A percentile compares a stretch with the other conserved stretches of the same genome.
Evolutionary conservation across 2,113 vertebrate genomes (phyloP).

Genomic region (Sylvietta virens): DNA sequence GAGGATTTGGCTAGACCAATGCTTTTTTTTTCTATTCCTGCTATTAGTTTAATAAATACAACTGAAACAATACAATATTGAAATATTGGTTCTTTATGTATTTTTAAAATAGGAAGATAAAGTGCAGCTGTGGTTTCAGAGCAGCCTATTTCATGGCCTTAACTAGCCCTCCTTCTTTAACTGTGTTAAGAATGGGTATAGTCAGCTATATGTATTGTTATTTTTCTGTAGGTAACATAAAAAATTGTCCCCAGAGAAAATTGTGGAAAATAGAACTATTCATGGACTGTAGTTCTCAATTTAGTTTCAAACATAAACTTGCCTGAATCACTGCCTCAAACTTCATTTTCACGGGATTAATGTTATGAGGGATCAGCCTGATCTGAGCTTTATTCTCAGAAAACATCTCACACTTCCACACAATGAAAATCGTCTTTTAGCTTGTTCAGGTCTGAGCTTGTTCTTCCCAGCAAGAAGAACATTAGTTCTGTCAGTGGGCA

Average conservation of each 20-base stretch:
- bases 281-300: rapidly evolving
- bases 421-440: not conserved
- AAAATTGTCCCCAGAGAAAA: not conserved
- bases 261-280: not conserved
- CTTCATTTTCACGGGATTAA: not conserved
- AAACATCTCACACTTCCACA: not conserved
- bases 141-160: not conserved
- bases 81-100: not conserved
- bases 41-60: not conserved
- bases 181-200: not conserved
- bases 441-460: not conserved
- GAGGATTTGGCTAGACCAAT: not conserved
- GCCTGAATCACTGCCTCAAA: not conserved
- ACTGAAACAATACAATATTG: not conserved
- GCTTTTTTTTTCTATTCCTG: not conserved
- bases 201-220: not conserved
- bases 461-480: not conserved
- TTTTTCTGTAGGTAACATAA: not conserved
- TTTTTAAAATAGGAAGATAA: not conserved
- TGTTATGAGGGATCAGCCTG: not conserved
- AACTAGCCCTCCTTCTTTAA: not conserved
- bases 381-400: not conserved
- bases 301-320: not conserved
- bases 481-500: not conserved
- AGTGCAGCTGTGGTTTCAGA: not conserved